Percentiles rank a stretch among this genome's conserved stretches.
Evolutionary conservation across 2,113 vertebrate genomes (phyloP).

Genomic region (Cynocephalus volans): DNA sequence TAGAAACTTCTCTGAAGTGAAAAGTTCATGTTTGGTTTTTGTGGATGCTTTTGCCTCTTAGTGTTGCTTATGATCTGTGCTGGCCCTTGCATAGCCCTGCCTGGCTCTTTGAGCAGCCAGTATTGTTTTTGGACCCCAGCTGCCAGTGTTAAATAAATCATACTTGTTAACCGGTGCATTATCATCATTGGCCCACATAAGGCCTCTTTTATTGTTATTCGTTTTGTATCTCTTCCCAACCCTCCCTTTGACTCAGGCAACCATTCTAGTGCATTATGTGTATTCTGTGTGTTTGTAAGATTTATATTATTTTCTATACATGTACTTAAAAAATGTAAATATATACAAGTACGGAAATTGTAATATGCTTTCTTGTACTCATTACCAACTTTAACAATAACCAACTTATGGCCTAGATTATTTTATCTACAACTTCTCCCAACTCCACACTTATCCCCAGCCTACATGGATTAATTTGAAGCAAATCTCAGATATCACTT

Average conservation of each 20-base stretch:
- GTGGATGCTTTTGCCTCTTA: not conserved
- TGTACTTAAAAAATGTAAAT: not conserved
- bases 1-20: slow-evolving; percentile 28
- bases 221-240: not conserved
- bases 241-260: not conserved
- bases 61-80: not conserved
- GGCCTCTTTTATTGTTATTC: not conserved
- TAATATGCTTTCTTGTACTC: not conserved
- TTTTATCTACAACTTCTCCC: not conserved
- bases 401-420: not conserved
- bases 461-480: not conserved
- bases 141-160: not conserved
- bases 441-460: not conserved
- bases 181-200: not conserved
- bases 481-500: not conserved
- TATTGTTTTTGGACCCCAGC: not conserved
- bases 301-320: not conserved
- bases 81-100: not conserved
- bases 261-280: not conserved
- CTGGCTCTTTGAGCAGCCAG: not conserved
- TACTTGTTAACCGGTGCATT: not conserved
- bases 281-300: not conserved
- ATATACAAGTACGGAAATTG: not conserved
- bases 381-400: not conserved
- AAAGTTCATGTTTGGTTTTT: not conserved